Base-by-base conservation (phyloP, 2,113 vertebrate genomes). In the Platysternon megacephalum region DNA sequence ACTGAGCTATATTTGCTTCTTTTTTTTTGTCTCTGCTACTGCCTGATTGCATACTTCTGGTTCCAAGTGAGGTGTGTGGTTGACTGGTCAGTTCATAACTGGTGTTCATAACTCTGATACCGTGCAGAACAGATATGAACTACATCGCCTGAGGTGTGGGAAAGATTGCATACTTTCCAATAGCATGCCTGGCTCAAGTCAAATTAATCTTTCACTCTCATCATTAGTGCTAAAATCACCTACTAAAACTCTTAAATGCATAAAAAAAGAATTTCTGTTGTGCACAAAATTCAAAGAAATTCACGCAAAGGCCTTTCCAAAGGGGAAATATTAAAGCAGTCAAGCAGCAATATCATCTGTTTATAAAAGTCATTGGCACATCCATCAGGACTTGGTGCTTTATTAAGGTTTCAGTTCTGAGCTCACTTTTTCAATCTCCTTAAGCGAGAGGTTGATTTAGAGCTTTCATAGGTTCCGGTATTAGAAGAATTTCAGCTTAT, bases 71-170 rank as follows among this genome's bases (percentile, higher is more conserved):
- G 28, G 29, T 13, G 55, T 12, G 6, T 61, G 11, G 56, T 14
- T 61, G 12, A 29, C 28, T 61, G 28, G 28, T 61, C 56, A 61
- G 56, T 61, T 29, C 1, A 5, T 13, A 61, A 32, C 28, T 13
- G 28, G 56, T 61, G 56, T 32, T 61, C 28, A 6, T 61, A 32
- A 61, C 28, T 61, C 12, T 32, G 56, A n/a, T 48, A 53, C 82
- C 81, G 32, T 0, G 11, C 82, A 85, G 92, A 56, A 4, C 42
- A 44, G 80, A 2, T 56, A 17, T 1, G 3, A 42, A 28, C 22
- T 51, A 22, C 86, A 9, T 1, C 1, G 0, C 10, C 19, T 26
- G 55, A 24, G 24, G 58, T 1, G 8, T 2, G 10, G 68, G 51
- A 89, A 28, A 55, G 42, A 79, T 94, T 5, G 80, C 17, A 1